These are phyloP conservation scores for Cheirogaleus medius DNA, from an alignment of 2,113 vertebrate genomes.

Conservation along the genomic window DNA sequence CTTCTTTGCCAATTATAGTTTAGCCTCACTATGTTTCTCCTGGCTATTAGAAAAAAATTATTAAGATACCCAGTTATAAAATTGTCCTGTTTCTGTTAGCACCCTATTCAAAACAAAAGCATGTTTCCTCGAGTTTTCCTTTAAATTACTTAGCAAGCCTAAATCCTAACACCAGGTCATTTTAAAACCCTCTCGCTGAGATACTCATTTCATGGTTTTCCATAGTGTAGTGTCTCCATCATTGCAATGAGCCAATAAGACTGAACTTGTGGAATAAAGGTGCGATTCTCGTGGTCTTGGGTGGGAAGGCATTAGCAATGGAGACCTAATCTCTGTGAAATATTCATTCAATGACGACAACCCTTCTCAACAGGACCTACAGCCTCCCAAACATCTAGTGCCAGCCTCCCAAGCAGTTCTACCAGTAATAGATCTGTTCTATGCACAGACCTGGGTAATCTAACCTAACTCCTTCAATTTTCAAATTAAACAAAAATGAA, in stretches of 20 bases:
- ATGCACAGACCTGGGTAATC: background rate
- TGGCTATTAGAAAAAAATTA: background rate
- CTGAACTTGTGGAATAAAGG: background rate
- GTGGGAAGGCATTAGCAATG: background rate
- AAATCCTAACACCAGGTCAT: background rate
- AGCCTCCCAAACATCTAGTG: background rate
- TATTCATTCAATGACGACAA: background rate
- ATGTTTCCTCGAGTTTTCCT: background rate
- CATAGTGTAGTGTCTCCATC: background rate
- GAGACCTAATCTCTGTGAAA: background rate
- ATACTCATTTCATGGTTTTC: fast-evolving
- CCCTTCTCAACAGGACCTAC: background rate
- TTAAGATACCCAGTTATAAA: background rate
- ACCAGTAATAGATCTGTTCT: background rate
- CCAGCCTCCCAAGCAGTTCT: background rate
- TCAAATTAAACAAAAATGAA: background rate
- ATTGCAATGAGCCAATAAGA: too few species aligned
- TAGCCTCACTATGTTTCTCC: background rate
- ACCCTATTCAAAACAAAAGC: background rate
- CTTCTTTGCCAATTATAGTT: background rate
- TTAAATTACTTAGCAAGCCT: background rate
- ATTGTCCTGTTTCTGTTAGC: background rate
- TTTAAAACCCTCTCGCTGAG: background rate
- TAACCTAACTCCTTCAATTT: background rate
- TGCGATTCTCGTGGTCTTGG: background rate